These are phyloP conservation scores for Polydrusus cervinus DNA, from an alignment of 2,888 invertebrate genomes.

Conservation along the genomic window DNA sequence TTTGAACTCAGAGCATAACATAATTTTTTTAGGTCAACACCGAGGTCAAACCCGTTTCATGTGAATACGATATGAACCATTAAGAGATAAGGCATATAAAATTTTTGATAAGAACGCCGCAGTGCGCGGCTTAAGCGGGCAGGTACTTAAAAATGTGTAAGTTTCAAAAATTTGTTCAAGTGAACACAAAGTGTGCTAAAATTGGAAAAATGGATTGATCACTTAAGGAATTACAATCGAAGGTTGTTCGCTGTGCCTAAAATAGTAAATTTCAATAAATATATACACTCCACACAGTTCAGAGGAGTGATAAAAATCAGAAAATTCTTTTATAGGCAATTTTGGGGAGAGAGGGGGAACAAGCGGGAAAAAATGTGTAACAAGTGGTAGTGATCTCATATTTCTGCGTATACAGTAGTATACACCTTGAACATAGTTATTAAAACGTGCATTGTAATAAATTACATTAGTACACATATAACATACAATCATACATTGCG, in stretches of 20 bases:
- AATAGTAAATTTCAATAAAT: constrained; percentile 14
- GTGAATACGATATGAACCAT: too few relatives aligned
- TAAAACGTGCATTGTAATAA: neutral
- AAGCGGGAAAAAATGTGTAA: too few relatives aligned
- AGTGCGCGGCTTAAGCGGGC: neutral
- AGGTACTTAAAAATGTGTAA: neutral
- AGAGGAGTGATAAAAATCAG: too few relatives aligned
- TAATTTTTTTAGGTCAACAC: neutral
- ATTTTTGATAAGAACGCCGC: neutral
- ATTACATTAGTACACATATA: neutral
- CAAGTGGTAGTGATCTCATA: neutral
- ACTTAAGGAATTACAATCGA: neutral
- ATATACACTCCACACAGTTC: neutral
- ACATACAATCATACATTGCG: too few relatives aligned
- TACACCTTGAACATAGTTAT: too few relatives aligned
- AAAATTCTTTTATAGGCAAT: too few relatives aligned
- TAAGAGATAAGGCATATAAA: too few relatives aligned
- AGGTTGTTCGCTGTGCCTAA: neutral
- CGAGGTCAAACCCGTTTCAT: too few relatives aligned
- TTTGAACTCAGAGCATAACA: neutral
- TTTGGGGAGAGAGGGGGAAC: too few relatives aligned
- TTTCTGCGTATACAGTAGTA: too few relatives aligned
- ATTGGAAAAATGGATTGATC: neutral
- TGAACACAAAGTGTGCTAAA: neutral
- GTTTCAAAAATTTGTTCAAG: neutral